These are phyloP conservation scores for Myripristis jacobus DNA, from an alignment of 2,797 vertebrate genomes.

Conservation along the genomic window DNA sequence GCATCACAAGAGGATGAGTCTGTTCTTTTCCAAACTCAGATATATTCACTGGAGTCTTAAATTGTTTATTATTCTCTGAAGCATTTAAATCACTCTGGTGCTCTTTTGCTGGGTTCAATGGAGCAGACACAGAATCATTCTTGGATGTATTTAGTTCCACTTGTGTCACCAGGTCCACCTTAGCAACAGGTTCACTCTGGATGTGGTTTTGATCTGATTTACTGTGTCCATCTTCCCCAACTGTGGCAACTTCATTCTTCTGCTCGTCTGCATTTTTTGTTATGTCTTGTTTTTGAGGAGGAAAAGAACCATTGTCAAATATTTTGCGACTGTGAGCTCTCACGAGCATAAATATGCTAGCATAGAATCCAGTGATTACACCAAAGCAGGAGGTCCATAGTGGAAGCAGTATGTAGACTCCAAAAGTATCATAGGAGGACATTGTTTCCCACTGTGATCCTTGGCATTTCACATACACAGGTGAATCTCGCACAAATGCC, in stretches of 20 bases:
- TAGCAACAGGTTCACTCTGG: conserved; percentile 28
- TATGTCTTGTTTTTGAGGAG: conserved; percentile 13
- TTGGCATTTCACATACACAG: conserved; percentile 75
- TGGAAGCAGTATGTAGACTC: conserved; percentile 82
- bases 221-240: conserved; percentile 25
- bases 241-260: conserved; percentile 26
- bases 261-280: conserved; percentile 18
- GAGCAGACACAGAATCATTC: conserved; percentile 14
- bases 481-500: conserved; percentile 77
- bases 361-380: conserved; percentile 79
- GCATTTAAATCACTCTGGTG: conserved; percentile 16
- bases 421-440: conserved; percentile 77
- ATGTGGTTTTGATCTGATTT: conserved; percentile 44
- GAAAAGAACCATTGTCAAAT: conserved; percentile 78
- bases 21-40: conserved; percentile 49
- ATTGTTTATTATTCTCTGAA: conserved; percentile 35
- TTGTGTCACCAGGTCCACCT: conserved; percentile 19
- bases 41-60: conserved; percentile 33
- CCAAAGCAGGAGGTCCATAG: conserved; percentile 80
- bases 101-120: conserved; percentile 31
- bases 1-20: conserved; percentile 16
- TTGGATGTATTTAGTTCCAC: conserved; percentile 34
- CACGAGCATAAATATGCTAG: conserved; percentile 78
- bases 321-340: conserved; percentile 82
- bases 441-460: conserved; percentile 40